Evolutionary conservation across 1,140 invertebrate genomes (phyloP).

Genomic region (Pristionchus pacificus): DNA sequence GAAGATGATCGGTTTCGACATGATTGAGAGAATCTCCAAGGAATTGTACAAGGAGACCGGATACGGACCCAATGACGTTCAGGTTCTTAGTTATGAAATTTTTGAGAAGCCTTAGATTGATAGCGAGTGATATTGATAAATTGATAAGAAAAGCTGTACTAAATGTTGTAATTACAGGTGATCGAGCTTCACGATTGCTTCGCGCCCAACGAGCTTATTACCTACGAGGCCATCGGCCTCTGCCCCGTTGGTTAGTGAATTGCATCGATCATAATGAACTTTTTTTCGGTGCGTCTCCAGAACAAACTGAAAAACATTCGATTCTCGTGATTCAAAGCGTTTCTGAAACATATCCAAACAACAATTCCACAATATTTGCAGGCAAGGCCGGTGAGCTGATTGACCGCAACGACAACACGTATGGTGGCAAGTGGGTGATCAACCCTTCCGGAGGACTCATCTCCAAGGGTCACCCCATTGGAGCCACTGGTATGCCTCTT

Average conservation of each 20-base stretch:
- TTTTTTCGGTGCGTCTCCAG: too few species aligned
- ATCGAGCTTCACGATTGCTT: slow-evolving; percentile 99
- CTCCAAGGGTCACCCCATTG: slow-evolving; percentile 95
- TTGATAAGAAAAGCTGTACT: neutral
- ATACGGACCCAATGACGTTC: slow-evolving; percentile 49
- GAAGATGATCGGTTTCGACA: slow-evolving; percentile 90
- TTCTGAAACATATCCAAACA: slow-evolving; percentile 9
- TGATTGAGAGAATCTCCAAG: slow-evolving; percentile 80
- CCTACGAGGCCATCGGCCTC: slow-evolving; percentile 91
- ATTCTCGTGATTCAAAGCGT: neutral
- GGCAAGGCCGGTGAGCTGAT: slow-evolving; percentile 76
- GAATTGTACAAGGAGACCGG: slow-evolving; percentile 75
- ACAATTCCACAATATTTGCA: too few species aligned
- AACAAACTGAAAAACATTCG: too few species aligned
- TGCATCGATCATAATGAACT: neutral
- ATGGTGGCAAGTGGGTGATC: slow-evolving; percentile 91
- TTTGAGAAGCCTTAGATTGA: neutral
- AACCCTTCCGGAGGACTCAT: slow-evolving; percentile 97
- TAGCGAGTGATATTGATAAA: too few species aligned
- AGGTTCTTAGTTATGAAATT: neutral
- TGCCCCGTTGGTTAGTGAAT: slow-evolving; percentile 71
- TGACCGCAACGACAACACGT: slow-evolving; percentile 89
- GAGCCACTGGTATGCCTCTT: slow-evolving; percentile 82
- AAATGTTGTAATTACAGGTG: slow-evolving; percentile 62
- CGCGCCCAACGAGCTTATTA: slow-evolving; percentile 92